Conservation (phyloP, 2,797 vertebrate species). For the Tympanoctomys barrerae region DNA sequence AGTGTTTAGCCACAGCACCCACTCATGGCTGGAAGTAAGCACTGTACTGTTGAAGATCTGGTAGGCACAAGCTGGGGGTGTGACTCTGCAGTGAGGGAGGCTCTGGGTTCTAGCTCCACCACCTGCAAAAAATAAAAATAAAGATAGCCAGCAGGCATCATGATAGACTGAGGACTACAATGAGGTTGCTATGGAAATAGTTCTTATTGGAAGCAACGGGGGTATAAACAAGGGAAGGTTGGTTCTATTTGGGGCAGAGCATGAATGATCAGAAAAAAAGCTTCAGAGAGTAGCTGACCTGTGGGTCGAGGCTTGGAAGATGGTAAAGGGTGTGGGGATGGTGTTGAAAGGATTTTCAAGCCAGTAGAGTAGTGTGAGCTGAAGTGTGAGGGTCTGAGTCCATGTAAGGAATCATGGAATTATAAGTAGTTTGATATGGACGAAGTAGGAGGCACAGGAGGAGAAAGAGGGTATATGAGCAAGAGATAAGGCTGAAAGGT, state of each 20-base stretch:
- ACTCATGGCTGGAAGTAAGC: neutral
- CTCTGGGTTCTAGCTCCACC: neutral
- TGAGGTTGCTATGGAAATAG: neutral
- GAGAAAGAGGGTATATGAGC: neutral
- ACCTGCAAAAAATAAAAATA: neutral
- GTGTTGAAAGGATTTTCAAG: conserved; percentile 42
- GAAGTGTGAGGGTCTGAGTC: neutral
- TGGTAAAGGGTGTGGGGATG: neutral
- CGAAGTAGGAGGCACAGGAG: neutral
- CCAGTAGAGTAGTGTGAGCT: neutral
- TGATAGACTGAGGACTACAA: neutral
- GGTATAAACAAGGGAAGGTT: neutral
- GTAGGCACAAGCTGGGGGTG: too few species aligned
- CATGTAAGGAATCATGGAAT: neutral
- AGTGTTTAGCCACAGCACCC: neutral
- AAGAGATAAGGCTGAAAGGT: neutral
- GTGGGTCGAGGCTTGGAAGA: neutral
- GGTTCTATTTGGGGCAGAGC: conserved; percentile 34
- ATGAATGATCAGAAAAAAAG: neutral
- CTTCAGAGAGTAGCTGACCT: conserved; percentile 21
- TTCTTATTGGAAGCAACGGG: neutral
- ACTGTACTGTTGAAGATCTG: neutral
- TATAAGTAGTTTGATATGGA: neutral
- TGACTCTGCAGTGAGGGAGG: neutral
- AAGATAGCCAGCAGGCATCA: neutral